A percentile compares a stretch with the other conserved stretches of the same genome.
Evolutionary conservation across 1,140 invertebrate genomes (phyloP).

Genomic region (Coelopa frigida): DNA sequence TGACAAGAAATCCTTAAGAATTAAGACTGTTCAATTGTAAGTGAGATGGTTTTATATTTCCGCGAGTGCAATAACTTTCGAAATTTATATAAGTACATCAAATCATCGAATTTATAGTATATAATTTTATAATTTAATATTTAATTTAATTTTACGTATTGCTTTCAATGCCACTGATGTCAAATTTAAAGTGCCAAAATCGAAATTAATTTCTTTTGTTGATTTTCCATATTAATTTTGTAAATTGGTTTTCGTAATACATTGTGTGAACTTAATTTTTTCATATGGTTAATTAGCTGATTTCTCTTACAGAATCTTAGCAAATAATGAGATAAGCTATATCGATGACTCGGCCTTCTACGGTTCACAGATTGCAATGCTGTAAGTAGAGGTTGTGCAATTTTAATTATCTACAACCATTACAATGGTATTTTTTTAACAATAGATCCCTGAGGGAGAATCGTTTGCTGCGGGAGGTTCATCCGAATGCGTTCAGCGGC

Average conservation of each 20-base stretch:
- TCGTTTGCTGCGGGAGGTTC: constrained; percentile 51
- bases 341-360: constrained; percentile 58
- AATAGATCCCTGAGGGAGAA: constrained; percentile 64
- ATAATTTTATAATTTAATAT: constrained; percentile 6
- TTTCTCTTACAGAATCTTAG: constrained; percentile 48
- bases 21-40: constrained; percentile 54
- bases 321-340: constrained; percentile 55
- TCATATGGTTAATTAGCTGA: too few relatives aligned
- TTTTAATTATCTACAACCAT: too few relatives aligned
- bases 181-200: too few relatives aligned
- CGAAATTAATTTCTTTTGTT: too few relatives aligned
- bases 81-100: not conserved
- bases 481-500: constrained; percentile 59
- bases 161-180: too few relatives aligned
- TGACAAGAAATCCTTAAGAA: constrained; percentile 47
- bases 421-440: constrained; percentile 12
- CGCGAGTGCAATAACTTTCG: constrained; percentile 5
- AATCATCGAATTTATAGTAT: not conserved
- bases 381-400: constrained; percentile 50
- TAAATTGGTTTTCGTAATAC: too few relatives aligned
- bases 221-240: too few relatives aligned
- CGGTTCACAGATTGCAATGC: constrained; percentile 56
- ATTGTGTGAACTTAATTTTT: too few relatives aligned
- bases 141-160: not conserved
- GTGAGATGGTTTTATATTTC: constrained; percentile 25